Evolutionary conservation across 1,140 invertebrate species (phyloP), one percentile per base, ranked within the genome.

Genomic region (Scaptomyza pallida): DNA sequence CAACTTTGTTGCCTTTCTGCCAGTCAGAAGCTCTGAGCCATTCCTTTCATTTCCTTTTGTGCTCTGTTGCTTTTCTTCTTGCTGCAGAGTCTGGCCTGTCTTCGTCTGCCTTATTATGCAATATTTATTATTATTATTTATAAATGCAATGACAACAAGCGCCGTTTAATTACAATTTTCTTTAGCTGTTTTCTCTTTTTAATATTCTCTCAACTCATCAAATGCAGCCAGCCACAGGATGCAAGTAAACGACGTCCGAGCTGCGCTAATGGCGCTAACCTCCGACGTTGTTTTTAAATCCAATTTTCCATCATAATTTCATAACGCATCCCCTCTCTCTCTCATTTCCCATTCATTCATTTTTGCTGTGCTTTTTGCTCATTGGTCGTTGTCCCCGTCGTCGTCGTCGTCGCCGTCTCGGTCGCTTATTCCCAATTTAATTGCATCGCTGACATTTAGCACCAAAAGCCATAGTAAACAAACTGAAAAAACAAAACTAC

Each of bases 131-230:
- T 85, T 73, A 69, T 88, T 82, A 88, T 78, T 81, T 85, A 75
- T 78, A 86, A 88, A 82, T 82, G 82, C 78, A 88, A 88, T 75
- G 83, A 78, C 83, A 89, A 88, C 82, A 88, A 88, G 82, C 82
- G 83, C 82, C 82, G 83, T 88, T 88, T 88, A 88, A 88, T 88
- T 88, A 82, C 82, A 88, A 88, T 88, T 88, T 88, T 82, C 68
- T 61, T 61, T 30, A 6, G 6, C 4, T 4, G 2, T 10, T 23
- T n/a, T 30, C 6, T 45, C 16, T 33, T 45, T 44, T 37, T 10
- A 5, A 21, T 37, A 37, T 4, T 12, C 2, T 12, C 2, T 41
- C 57, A 88, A 86, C 67, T 88, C 83, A 89, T 88, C 83, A 88
- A 88, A 86, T 86, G 82, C 82, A 86, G 82, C 77, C 33, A 52